phyloP scores from a whole-genome alignment of 2,888 invertebrate genomes.

The Idaea dimidiata region DNA sequence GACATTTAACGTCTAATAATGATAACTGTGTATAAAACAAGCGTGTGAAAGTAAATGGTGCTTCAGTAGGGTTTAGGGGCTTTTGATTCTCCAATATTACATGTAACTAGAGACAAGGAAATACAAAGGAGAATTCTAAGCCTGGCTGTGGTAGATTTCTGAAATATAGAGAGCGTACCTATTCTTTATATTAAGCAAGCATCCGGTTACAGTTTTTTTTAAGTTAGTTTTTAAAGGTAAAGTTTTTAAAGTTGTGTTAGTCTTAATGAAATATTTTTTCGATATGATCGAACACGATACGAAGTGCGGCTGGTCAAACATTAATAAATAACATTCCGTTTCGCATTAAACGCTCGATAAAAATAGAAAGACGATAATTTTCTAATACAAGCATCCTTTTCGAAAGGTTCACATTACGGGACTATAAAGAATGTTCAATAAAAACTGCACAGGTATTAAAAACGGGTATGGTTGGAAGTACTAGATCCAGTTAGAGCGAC shows the following conservation, averaged over 20 bases:
- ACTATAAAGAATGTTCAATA: slow-evolving; percentile 21
- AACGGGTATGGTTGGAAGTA: slow-evolving; percentile 20
- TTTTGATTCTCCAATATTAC: not conserved
- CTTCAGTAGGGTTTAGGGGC: not conserved
- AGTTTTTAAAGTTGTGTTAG: too few relatives aligned
- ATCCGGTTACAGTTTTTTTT: too few relatives aligned
- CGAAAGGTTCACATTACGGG: slow-evolving; percentile 13
- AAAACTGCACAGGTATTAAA: slow-evolving; percentile 21
- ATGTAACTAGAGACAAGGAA: too few relatives aligned
- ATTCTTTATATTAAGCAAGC: too few relatives aligned
- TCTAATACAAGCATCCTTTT: slow-evolving; percentile 15
- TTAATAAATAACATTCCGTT: not conserved
- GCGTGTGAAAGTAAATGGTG: not conserved
- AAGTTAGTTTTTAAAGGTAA: too few relatives aligned
- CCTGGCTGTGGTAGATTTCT: too few relatives aligned
- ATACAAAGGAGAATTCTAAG: too few relatives aligned
- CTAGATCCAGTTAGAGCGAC: slow-evolving; percentile 49
- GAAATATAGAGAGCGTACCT: too few relatives aligned
- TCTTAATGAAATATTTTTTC: too few relatives aligned
- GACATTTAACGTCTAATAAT: not conserved
- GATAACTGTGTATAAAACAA: not conserved
- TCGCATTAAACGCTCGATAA: not conserved
- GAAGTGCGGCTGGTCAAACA: not conserved
- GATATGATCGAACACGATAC: not conserved
- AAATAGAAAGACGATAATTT: slow-evolving; percentile 4